These are phyloP conservation scores for Ceriagrion tenellum DNA, from an alignment of 2,888 invertebrate genomes.

Conservation along the genomic window DNA sequence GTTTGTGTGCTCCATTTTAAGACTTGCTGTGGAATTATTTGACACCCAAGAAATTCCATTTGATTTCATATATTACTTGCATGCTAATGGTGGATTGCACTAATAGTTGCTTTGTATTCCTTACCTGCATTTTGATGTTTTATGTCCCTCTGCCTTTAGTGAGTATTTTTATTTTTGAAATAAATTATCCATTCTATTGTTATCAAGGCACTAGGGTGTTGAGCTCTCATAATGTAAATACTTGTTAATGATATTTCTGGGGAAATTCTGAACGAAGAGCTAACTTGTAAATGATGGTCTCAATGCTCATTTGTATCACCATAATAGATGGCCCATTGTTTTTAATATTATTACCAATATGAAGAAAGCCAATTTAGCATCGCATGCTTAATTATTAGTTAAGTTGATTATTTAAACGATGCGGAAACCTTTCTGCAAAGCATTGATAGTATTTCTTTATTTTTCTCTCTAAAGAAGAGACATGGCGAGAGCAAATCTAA, in stretches of 20 bases:
- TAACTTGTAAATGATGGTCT: not conserved
- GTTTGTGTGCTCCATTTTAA: slow-evolving; percentile 82
- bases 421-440: slow-evolving; percentile 74
- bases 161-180: not conserved
- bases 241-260: not conserved
- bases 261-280: slow-evolving; percentile 30
- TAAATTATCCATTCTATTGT: slow-evolving; percentile 7
- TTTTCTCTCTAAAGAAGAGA: slow-evolving; percentile 80
- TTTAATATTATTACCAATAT: slow-evolving; percentile 9
- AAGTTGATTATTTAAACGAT: not conserved
- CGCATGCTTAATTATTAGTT: slow-evolving; percentile 51
- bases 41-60: not conserved
- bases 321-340: slow-evolving; percentile 3
- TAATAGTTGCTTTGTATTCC: slow-evolving; percentile 60
- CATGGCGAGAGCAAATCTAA: slow-evolving; percentile 76
- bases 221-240: not conserved
- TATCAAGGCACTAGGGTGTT: slow-evolving; percentile 10
- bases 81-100: slow-evolving; percentile 56
- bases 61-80: slow-evolving; percentile 36
- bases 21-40: slow-evolving; percentile 76
- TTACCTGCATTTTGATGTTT: slow-evolving; percentile 63
- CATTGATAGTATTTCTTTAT: slow-evolving; percentile 76
- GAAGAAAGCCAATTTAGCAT: slow-evolving; percentile 45
- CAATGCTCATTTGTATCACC: slow-evolving; percentile 8
- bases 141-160: slow-evolving; percentile 52